A percentile compares a stretch with the other conserved stretches of the same genome.
phyloP scores from a whole-genome alignment of 2,888 invertebrate genomes.

The Lumbricus terrestris region DNA sequence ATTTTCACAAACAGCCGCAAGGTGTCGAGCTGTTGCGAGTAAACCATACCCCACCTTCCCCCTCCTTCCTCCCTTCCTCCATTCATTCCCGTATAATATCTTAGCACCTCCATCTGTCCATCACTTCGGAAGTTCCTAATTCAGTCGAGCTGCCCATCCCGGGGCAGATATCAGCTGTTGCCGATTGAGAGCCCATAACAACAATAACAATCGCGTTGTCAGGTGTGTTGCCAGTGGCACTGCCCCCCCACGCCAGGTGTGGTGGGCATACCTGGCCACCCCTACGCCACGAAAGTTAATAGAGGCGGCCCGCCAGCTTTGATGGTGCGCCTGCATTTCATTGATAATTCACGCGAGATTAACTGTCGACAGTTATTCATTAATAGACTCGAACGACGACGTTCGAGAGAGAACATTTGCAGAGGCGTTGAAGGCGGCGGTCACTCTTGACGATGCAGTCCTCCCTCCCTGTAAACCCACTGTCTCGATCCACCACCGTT shows the following conservation, averaged over 20 bases:
- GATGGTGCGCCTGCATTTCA: background rate
- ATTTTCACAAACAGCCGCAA: background rate
- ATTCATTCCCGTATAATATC: background rate
- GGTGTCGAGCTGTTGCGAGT: slow-evolving; percentile 8
- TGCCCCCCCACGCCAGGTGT: background rate
- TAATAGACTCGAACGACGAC: background rate
- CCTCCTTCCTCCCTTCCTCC: background rate
- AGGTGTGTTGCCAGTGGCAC: slow-evolving; percentile 8
- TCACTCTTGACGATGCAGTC: background rate
- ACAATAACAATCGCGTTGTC: background rate
- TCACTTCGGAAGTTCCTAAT: slow-evolving; percentile 3
- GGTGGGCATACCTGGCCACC: background rate
- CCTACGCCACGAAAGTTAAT: too few species aligned
- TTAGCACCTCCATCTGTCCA: background rate
- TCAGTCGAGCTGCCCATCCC: background rate
- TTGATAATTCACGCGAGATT: slow-evolving; percentile 3
- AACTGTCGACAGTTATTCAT: background rate
- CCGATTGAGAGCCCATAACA: slow-evolving; percentile 5
- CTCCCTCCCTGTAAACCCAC: background rate
- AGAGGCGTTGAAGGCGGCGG: background rate
- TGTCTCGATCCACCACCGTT: background rate
- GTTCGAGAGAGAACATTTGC: background rate
- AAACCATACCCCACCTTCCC: background rate
- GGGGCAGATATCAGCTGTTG: background rate
- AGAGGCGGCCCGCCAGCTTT: slow-evolving; percentile 3